phyloP scores from a whole-genome alignment of 2,888 invertebrate species.

The Nomada ruficornis region DNA sequence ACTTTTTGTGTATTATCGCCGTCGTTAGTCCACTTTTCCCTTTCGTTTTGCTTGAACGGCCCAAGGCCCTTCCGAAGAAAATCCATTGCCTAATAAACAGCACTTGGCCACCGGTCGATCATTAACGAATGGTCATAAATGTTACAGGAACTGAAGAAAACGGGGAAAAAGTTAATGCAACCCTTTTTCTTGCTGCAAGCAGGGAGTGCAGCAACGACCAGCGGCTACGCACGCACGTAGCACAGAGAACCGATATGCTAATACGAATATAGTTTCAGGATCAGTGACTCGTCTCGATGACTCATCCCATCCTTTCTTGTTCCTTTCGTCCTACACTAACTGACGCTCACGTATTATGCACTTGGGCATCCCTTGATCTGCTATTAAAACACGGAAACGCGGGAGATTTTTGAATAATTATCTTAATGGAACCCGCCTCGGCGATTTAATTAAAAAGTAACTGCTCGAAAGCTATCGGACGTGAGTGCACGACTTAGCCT shows the following conservation, averaged over 20 bases:
- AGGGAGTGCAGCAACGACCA: neutral
- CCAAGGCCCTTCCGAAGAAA: no score
- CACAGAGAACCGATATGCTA: conserved; percentile 62
- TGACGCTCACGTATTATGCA: conserved; percentile 49
- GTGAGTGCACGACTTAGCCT: neutral
- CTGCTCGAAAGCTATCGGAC: neutral
- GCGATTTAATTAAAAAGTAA: conserved; percentile 20
- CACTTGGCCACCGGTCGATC: neutral
- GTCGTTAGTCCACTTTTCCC: neutral
- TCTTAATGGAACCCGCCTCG: neutral
- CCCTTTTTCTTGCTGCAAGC: neutral
- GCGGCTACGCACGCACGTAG: conserved; percentile 1
- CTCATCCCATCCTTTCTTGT: conserved; percentile 64
- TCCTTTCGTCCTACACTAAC: conserved; percentile 57
- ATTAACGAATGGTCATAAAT: neutral
- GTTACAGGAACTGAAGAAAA: neutral
- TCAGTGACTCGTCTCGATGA: conserved; percentile 66
- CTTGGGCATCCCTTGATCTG: neutral
- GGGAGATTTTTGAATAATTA: conserved; percentile 37
- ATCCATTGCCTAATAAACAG: no score
- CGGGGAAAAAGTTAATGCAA: no score
- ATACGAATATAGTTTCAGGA: conserved; percentile 70
- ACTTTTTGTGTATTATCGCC: no score
- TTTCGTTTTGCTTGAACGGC: no score
- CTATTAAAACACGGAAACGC: conserved; percentile 54